Evolutionary conservation across 2,888 invertebrate genomes (phyloP).

Genomic region (Drosophila niveifrons): DNA sequence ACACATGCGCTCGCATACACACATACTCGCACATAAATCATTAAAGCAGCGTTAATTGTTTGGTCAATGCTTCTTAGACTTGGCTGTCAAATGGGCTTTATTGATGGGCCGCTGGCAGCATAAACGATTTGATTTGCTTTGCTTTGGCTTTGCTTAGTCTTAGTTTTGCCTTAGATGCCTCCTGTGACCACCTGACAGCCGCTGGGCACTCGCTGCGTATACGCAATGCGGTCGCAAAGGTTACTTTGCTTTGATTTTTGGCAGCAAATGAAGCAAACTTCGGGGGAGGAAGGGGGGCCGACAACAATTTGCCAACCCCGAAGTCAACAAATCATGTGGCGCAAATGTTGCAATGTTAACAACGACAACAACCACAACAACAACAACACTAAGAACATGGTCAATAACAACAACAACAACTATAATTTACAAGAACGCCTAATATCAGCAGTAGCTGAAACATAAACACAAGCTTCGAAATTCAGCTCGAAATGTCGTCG

Average conservation of each 20-base stretch:
- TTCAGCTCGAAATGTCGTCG: constrained; percentile 52
- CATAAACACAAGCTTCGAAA: constrained; percentile 31
- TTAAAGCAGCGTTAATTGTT: constrained; percentile 78
- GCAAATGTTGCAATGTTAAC: constrained; percentile 66
- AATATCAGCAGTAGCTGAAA: constrained; percentile 15
- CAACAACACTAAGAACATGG: constrained; percentile 44
- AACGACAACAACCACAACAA: constrained; percentile 31
- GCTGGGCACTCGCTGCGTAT: constrained; percentile 51
- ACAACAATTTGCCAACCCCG: neutral
- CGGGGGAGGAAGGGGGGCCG: too few species aligned
- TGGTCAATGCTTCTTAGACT: constrained; percentile 57
- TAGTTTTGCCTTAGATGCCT: neutral
- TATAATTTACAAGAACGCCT: constrained; percentile 26
- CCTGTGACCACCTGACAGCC: constrained; percentile 7
- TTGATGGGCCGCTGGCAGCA: constrained; percentile 71
- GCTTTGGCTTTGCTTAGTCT: constrained; percentile 21
- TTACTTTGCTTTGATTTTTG: constrained; percentile 49
- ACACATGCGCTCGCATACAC: neutral
- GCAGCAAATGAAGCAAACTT: constrained; percentile 8
- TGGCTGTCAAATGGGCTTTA: constrained; percentile 74
- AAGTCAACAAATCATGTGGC: constrained; percentile 56
- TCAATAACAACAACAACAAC: constrained; percentile 33
- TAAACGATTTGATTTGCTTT: constrained; percentile 76
- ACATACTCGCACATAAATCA: constrained; percentile 65
- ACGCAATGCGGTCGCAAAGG: constrained; percentile 46